phyloP scores from a whole-genome alignment of 1,140 invertebrate species.

The Hyles euphorbiae region DNA sequence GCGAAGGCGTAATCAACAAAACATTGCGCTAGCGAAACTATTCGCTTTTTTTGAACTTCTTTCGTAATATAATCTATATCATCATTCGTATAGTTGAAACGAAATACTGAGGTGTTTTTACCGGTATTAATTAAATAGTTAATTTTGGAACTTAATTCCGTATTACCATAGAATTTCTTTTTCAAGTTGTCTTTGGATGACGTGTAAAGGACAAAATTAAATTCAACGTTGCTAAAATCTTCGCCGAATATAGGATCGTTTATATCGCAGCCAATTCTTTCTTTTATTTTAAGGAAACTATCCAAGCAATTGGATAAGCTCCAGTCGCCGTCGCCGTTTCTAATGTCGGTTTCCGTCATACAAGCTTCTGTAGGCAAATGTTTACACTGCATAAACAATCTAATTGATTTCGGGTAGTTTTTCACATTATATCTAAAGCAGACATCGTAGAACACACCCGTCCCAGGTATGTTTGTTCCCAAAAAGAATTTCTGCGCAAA shows the following conservation, averaged over 20 bases:
- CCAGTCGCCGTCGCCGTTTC: constrained; percentile 4
- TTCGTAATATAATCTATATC: constrained; percentile 15
- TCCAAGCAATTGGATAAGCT: constrained; percentile 18
- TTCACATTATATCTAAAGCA: not conserved
- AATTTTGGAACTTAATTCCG: constrained; percentile 11
- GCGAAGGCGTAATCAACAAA: constrained; percentile 15
- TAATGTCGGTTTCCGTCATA: constrained; percentile 1
- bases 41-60: constrained; percentile 10
- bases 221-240: constrained; percentile 15
- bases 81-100: constrained; percentile 13
- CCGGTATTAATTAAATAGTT: constrained; percentile 14
- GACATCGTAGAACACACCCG: constrained; percentile 1
- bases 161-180: constrained; percentile 2
- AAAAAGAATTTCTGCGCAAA: not conserved
- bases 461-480: constrained; percentile 3
- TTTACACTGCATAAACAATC: not conserved
- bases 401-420: not conserved
- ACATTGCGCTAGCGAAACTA: constrained; percentile 11
- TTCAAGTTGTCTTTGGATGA: constrained; percentile 14
- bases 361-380: too few species aligned
- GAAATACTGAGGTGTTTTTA: constrained; percentile 8
- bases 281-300: constrained; percentile 21
- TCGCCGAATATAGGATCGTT: constrained; percentile 16
- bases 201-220: constrained; percentile 21
- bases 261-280: constrained; percentile 3